These are phyloP conservation scores for Phylloscopus trochiloides DNA, from an alignment of 2,113 vertebrate species.

Conservation along the genomic window DNA sequence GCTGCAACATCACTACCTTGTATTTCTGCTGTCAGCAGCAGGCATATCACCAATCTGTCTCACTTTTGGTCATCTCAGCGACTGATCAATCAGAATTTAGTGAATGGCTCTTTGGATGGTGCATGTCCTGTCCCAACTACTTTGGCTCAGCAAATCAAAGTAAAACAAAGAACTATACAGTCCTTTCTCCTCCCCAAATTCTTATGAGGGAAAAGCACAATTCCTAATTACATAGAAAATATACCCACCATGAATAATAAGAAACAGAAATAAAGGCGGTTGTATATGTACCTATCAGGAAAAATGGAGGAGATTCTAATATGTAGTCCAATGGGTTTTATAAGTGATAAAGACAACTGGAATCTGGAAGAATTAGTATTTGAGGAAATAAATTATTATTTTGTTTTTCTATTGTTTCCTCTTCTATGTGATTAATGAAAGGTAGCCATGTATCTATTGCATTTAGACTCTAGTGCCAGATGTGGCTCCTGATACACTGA, in stretches of 20 bases:
- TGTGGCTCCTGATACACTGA: neutral
- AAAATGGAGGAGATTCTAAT: neutral
- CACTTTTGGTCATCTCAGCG: neutral
- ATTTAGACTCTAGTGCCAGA: neutral
- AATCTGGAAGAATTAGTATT: neutral
- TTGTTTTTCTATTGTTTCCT: neutral
- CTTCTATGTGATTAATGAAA: neutral
- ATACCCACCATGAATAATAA: neutral
- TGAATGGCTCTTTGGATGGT: neutral
- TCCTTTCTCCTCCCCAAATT: neutral
- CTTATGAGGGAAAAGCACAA: neutral
- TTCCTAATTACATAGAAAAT: neutral
- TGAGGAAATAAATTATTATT: neutral
- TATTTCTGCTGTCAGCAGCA: neutral
- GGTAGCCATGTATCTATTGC: neutral
- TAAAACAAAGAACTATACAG: neutral
- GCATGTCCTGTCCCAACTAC: neutral
- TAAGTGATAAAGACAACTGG: neutral
- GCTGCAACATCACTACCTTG: neutral
- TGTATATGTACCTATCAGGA: neutral
- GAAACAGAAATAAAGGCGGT: neutral
- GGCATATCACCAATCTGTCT: neutral
- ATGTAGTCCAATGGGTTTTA: neutral
- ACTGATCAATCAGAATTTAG: fast-evolving
- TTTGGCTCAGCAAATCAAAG: neutral